A percentile compares a stretch with the other conserved stretches of the same genome.
Conservation (phyloP, 2,888 invertebrate species). For the Loripinus fragilis region DNA sequence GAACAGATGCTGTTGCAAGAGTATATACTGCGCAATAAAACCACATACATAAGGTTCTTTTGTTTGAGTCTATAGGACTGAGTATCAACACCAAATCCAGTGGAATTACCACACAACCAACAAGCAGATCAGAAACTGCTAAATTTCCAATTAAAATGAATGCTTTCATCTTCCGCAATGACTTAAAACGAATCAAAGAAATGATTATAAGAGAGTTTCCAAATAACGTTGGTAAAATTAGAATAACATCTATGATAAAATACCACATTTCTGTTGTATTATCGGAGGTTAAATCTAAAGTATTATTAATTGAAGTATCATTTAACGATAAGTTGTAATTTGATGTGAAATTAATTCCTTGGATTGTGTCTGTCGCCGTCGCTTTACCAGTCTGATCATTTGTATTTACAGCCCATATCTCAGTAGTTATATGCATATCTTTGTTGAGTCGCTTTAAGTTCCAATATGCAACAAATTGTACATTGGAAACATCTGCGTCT, state of each 20-base stretch:
- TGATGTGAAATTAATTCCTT: too few species aligned
- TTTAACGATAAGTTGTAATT: too few species aligned
- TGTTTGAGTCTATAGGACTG: not conserved
- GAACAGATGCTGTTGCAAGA: not conserved
- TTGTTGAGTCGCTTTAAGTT: too few species aligned
- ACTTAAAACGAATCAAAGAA: not conserved
- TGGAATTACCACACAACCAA: constrained; percentile 15
- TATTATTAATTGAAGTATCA: too few species aligned
- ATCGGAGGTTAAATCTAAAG: too few species aligned
- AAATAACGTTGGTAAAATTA: constrained; percentile 13
- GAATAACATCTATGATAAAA: not conserved
- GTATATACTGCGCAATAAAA: not conserved
- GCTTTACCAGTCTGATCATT: too few species aligned
- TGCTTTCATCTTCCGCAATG: not conserved
- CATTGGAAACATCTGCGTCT: too few species aligned
- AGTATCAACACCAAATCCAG: constrained; percentile 6
- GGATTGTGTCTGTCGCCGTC: too few species aligned
- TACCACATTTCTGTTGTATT: too few species aligned
- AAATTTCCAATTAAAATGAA: constrained; percentile 13
- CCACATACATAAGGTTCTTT: not conserved
- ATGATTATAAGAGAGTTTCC: constrained; percentile 8
- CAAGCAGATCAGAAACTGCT: not conserved
- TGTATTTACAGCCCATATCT: too few species aligned
- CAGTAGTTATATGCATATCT: too few species aligned
- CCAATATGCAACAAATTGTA: too few species aligned